Percentiles rank a stretch among this genome's conserved stretches.
Conservation (phyloP, 2,888 invertebrate genomes). For the Eupithecia dodoneata region DNA sequence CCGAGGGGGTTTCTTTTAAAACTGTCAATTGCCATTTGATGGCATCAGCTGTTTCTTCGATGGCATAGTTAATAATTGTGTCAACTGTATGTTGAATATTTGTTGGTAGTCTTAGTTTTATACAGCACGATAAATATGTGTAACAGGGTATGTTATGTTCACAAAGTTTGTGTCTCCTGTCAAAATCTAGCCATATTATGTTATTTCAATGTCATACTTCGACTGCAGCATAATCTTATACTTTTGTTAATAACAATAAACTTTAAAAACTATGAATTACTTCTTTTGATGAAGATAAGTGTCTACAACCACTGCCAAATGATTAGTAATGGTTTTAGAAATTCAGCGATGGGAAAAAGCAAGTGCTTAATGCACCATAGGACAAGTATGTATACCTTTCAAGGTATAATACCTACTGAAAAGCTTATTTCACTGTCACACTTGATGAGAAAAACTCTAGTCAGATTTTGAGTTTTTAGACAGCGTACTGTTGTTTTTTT, state of each 20-base stretch:
- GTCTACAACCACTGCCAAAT: constrained; percentile 25
- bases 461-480: constrained; percentile 35
- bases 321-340: neutral
- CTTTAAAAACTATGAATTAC: neutral
- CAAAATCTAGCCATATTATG: constrained; percentile 26
- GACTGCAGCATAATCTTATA: constrained; percentile 17
- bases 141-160: constrained; percentile 41
- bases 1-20: neutral
- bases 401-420: neutral
- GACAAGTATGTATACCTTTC: neutral
- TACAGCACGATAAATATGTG: constrained; percentile 31
- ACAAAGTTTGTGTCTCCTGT: constrained; percentile 19
- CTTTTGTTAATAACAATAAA: neutral
- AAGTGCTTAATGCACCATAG: neutral
- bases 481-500: neutral
- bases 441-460: constrained; percentile 49
- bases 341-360: neutral
- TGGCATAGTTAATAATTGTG: constrained; percentile 21
- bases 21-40: constrained; percentile 24
- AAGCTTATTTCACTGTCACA: neutral
- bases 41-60: constrained; percentile 22
- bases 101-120: constrained; percentile 30
- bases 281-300: neutral
- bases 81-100: constrained; percentile 26
- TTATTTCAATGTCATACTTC: constrained; percentile 15